These are phyloP conservation scores for Mycetomoellerius zeteki DNA, from an alignment of 1,140 invertebrate genomes.

Conservation along the genomic window DNA sequence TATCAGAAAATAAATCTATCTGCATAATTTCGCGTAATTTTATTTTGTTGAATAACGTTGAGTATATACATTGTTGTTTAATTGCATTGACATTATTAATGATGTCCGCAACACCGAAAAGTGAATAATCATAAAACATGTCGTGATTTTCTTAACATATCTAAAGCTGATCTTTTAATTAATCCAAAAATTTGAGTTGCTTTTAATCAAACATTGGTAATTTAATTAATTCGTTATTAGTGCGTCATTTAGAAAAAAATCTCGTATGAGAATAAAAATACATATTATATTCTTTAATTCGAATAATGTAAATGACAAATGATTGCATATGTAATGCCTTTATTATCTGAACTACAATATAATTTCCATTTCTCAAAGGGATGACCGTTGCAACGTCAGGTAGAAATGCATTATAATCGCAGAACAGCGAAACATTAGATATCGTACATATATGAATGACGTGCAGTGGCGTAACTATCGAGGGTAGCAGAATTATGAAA, in stretches of 20 bases:
- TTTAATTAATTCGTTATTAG: background rate
- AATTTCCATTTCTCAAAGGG: constrained; percentile 7
- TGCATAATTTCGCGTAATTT: constrained; percentile 10
- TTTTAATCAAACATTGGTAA: background rate
- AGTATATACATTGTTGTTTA: background rate
- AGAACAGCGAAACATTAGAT: constrained; percentile 9
- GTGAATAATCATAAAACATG: background rate
- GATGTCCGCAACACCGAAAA: constrained; percentile 1
- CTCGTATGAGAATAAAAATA: background rate
- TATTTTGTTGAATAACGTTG: constrained; percentile 5
- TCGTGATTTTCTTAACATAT: background rate
- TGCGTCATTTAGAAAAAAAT: background rate
- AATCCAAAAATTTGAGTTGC: background rate
- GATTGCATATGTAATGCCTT: background rate
- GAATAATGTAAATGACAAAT: background rate
- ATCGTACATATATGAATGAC: background rate
- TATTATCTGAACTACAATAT: background rate
- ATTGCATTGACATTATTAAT: constrained; percentile 7
- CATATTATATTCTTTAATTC: background rate
- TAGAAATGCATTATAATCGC: constrained; percentile 18
- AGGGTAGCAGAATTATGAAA: background rate
- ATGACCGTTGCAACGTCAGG: constrained; percentile 7
- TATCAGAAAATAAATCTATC: constrained; percentile 29
- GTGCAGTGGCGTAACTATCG: background rate
- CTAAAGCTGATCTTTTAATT: background rate